These are phyloP conservation scores for Circaetus gallicus DNA, from an alignment of 2,113 vertebrate genomes.

Conservation along the genomic window DNA sequence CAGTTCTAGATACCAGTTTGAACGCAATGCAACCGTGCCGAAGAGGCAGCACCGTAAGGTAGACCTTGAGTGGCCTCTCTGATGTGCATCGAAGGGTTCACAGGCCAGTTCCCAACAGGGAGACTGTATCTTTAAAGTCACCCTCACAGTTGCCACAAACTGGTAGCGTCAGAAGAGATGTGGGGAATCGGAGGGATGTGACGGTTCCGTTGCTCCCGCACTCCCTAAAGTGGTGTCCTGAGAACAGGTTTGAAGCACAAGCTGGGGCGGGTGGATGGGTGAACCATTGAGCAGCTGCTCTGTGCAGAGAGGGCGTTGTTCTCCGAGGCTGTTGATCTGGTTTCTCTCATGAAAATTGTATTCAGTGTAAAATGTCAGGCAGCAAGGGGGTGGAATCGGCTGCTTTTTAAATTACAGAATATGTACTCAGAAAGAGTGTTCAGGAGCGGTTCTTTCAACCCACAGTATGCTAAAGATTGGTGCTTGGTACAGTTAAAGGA, in stretches of 20 bases:
- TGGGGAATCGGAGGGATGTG: rapidly evolving
- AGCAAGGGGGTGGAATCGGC: background rate
- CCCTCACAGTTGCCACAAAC: background rate
- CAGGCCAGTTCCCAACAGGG: background rate
- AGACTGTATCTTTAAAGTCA: background rate
- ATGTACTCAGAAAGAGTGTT: background rate
- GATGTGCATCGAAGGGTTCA: rapidly evolving
- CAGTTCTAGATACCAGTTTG: background rate
- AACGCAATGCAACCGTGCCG: rapidly evolving
- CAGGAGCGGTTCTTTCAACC: background rate
- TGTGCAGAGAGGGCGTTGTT: background rate
- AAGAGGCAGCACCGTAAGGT: background rate
- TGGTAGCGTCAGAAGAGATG: background rate
- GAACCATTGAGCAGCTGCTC: background rate
- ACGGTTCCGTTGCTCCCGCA: rapidly evolving
- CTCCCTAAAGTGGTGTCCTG: background rate
- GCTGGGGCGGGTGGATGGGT: background rate
- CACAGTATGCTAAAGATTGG: background rate
- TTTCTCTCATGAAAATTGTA: constrained; percentile 10
- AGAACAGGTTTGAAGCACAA: background rate
- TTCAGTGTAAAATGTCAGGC: background rate
- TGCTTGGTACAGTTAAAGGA: background rate
- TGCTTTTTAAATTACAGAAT: constrained; percentile 24
- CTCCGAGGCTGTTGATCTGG: background rate
- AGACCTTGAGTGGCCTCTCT: background rate